Conservation (phyloP, 2,113 vertebrate genomes). For the Nyctereutes procyonoides region DNA sequence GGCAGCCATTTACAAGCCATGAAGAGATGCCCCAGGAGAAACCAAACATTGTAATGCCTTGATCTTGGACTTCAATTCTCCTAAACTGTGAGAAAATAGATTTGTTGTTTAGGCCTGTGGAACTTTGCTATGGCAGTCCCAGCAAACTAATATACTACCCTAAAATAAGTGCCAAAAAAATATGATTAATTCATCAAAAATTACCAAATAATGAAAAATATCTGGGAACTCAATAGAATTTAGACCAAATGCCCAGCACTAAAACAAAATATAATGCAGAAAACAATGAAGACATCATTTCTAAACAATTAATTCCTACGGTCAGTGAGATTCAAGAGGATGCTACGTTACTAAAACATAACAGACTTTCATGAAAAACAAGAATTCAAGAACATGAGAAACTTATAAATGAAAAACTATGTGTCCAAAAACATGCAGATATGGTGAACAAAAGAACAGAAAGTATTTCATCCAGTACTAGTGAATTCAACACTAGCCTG, state of each 20-base stretch:
- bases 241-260: background rate
- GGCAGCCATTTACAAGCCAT: background rate
- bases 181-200: background rate
- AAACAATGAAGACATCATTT: background rate
- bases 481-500: background rate
- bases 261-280: constrained; percentile 11
- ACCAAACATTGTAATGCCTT: background rate
- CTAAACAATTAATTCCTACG: constrained; percentile 9
- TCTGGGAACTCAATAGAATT: background rate
- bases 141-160: background rate
- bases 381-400: constrained; percentile 20
- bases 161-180: background rate
- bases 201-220: constrained; percentile 3
- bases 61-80: background rate
- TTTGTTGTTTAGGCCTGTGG: background rate
- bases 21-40: background rate
- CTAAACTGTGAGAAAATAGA: background rate
- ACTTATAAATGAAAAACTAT: background rate
- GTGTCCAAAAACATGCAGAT: background rate
- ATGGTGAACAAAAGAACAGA: background rate
- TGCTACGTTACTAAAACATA: constrained; percentile 24
- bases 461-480: background rate
- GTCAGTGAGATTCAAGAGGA: background rate
- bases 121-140: background rate
- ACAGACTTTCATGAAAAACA: background rate